Evolutionary conservation across 2,113 vertebrate genomes (phyloP).

Genomic region (Odobenus rosmarus): DNA sequence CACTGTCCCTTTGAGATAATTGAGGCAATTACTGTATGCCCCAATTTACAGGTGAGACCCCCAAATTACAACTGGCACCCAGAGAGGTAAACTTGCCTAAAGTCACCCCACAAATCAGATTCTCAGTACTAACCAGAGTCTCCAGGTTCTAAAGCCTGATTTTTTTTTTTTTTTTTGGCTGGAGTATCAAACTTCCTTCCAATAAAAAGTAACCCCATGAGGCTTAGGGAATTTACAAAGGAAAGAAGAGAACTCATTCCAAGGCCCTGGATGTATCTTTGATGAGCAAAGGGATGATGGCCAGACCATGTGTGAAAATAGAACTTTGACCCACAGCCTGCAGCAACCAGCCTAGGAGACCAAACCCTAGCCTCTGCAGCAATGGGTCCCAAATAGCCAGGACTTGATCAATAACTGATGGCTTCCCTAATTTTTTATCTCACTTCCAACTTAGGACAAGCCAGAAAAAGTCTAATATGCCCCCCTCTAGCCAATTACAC

Average conservation of each 20-base stretch:
- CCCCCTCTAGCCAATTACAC: too few relatives aligned
- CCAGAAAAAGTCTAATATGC: neutral
- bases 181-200: neutral
- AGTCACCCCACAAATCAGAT: neutral
- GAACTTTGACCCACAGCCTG: neutral
- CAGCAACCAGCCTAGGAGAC: neutral
- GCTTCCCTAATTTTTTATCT: neutral
- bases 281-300: neutral
- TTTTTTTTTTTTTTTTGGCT: fast-evolving
- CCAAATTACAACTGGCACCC: neutral
- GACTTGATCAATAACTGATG: neutral
- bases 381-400: neutral
- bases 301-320: neutral
- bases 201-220: neutral
- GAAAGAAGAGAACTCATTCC: neutral
- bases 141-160: neutral
- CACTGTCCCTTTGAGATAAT: neutral
- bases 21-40: neutral
- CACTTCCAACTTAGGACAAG: neutral
- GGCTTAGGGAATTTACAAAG: neutral
- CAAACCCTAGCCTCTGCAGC: neutral
- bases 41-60: neutral
- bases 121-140: neutral
- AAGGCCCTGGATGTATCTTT: neutral
- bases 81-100: neutral